Evolutionary conservation across 2,888 invertebrate species (phyloP).

Genomic region (Cheilosia pagana): DNA sequence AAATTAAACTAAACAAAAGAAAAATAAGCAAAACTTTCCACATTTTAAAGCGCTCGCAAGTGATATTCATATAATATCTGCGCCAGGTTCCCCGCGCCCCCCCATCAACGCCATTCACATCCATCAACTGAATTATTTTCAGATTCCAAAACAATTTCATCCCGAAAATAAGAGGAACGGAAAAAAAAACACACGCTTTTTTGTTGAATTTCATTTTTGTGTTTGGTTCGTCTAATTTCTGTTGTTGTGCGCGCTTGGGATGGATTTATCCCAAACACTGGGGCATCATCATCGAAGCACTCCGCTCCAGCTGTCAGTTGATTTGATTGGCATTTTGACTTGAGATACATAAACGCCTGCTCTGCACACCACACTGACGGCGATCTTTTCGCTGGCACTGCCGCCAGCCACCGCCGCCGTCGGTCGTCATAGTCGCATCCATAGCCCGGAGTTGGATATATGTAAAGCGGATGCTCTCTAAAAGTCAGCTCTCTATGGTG

Average conservation of each 20-base stretch:
- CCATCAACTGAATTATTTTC: slow-evolving; percentile 75
- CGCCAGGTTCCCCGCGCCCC: slow-evolving; percentile 1
- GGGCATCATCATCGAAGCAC: slow-evolving; percentile 76
- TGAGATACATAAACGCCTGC: slow-evolving; percentile 79
- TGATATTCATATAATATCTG: slow-evolving; percentile 72
- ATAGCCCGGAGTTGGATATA: slow-evolving; percentile 6
- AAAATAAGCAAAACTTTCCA: slow-evolving; percentile 59
- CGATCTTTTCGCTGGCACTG: slow-evolving; percentile 75
- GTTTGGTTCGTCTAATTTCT: slow-evolving; percentile 69
- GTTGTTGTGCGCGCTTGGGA: slow-evolving; percentile 69
- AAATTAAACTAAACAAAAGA: slow-evolving; percentile 69
- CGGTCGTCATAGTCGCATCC: slow-evolving; percentile 11
- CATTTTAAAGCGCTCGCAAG: slow-evolving; percentile 65
- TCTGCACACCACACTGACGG: slow-evolving; percentile 66
- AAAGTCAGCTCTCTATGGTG: slow-evolving; percentile 43
- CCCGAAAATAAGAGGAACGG: slow-evolving; percentile 45
- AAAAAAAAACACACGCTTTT: slow-evolving; percentile 34
- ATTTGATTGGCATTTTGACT: slow-evolving; percentile 83
- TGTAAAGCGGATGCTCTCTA: slow-evolving; percentile 29
- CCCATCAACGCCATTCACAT: slow-evolving; percentile 47
- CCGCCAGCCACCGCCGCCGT: slow-evolving; percentile 70
- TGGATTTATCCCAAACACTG: slow-evolving; percentile 77
- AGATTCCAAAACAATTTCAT: slow-evolving; percentile 74
- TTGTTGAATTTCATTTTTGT: slow-evolving; percentile 56
- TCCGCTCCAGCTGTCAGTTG: slow-evolving; percentile 81